These are phyloP conservation scores for Sitophilus oryzae DNA, from an alignment of 1,140 invertebrate genomes.

Conservation along the genomic window DNA sequence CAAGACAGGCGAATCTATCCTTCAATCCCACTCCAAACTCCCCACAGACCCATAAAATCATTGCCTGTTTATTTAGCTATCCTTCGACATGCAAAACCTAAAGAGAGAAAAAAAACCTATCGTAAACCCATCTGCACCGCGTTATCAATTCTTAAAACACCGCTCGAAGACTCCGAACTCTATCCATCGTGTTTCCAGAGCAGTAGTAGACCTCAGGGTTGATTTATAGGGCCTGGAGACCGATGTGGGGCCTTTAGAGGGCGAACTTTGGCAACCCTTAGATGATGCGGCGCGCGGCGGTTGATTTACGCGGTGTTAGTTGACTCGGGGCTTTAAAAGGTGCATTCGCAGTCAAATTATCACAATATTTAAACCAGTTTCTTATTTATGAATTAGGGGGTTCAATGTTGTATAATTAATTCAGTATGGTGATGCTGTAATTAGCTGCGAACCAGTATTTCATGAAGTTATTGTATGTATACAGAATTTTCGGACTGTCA, in stretches of 20 bases:
- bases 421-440: too few relatives aligned
- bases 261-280: not conserved
- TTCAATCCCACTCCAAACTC: too few relatives aligned
- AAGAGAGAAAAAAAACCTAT: not conserved
- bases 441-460: too few relatives aligned
- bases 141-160: not conserved
- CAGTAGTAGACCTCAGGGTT: not conserved
- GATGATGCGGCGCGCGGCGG: not conserved
- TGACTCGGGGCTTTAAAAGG: not conserved
- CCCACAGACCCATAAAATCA: not conserved
- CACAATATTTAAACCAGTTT: not conserved
- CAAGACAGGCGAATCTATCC: too few relatives aligned
- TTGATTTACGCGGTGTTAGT: not conserved
- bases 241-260: too few relatives aligned
- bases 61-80: too few relatives aligned
- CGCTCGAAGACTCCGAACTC: too few relatives aligned
- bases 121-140: not conserved
- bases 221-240: not conserved
- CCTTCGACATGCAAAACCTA: not conserved
- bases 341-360: not conserved
- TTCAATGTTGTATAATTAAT: too few relatives aligned
- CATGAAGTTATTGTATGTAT: too few relatives aligned
- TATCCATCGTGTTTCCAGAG: too few relatives aligned
- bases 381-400: not conserved
- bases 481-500: too few relatives aligned